phyloP scores from a whole-genome alignment of 2,797 vertebrate genomes.

The Spatula versicolor region DNA sequence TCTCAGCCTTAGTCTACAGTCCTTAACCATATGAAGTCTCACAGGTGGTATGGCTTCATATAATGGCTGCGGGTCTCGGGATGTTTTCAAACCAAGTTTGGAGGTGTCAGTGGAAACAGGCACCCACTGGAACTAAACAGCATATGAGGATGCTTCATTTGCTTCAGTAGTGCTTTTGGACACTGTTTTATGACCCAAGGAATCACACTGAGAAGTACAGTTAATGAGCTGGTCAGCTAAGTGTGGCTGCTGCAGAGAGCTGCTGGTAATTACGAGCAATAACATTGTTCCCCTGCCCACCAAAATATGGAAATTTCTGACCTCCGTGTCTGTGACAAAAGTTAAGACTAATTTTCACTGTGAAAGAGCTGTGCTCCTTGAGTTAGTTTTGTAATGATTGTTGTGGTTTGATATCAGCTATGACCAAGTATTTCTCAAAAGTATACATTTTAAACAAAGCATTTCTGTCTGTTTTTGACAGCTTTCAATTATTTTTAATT shows the following conservation, averaged over 20 bases:
- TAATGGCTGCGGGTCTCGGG: neutral
- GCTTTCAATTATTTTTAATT: neutral
- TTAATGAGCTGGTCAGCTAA: neutral
- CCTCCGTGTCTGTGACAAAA: neutral
- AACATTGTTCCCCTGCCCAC: accelerated
- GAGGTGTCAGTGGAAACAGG: neutral
- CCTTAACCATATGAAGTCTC: neutral
- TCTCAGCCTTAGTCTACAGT: neutral
- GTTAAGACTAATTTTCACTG: neutral
- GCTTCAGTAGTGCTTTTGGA: neutral
- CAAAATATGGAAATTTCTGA: neutral
- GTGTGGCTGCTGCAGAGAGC: neutral
- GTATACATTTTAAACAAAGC: neutral
- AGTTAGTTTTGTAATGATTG: neutral
- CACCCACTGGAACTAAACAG: neutral
- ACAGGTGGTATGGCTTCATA: neutral
- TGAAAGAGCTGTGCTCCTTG: neutral
- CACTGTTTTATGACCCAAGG: neutral
- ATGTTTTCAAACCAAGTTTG: neutral
- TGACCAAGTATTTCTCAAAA: neutral
- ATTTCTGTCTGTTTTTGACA: neutral
- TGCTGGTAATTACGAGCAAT: neutral
- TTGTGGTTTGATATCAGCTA: neutral
- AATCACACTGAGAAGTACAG: neutral
- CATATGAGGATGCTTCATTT: neutral